A percentile compares a stretch with the other conserved stretches of the same genome.
phyloP scores from a whole-genome alignment of 1,140 invertebrate species.

The Heliconius congener region DNA sequence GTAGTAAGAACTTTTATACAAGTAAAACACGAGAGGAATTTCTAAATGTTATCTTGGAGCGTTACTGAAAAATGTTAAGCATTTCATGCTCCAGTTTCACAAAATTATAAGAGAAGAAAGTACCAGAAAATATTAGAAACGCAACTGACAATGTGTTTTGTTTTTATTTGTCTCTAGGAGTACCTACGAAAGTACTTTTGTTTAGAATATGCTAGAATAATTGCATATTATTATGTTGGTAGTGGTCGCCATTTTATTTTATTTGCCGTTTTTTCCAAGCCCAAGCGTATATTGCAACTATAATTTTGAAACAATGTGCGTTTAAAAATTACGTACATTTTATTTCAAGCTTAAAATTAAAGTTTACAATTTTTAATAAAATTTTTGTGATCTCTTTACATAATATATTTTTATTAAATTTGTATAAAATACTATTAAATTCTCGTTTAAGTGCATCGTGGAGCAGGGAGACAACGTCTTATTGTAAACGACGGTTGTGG shows the following conservation, averaged over 20 bases:
- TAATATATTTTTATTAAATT: neutral
- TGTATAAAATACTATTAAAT: no score
- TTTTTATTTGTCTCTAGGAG: neutral
- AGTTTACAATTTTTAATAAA: neutral
- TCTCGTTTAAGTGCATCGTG: no score
- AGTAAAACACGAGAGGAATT: neutral
- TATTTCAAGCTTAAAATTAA: neutral
- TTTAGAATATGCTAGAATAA: constrained; percentile 9
- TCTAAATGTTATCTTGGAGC: neutral
- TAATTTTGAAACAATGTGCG: neutral
- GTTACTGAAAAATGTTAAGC: constrained; percentile 7
- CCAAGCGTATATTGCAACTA: constrained; percentile 3
- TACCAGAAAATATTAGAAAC: constrained; percentile 8
- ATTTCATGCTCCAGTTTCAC: constrained; percentile 9
- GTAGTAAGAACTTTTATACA: neutral
- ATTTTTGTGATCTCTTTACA: neutral
- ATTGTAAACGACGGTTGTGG: no score
- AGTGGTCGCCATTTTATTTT: neutral
- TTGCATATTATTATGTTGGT: constrained; percentile 8
- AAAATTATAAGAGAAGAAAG: constrained; percentile 6
- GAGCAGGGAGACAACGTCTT: no score
- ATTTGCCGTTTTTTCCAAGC: neutral
- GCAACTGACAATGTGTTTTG: constrained; percentile 5
- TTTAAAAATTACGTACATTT: neutral
- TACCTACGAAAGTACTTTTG: neutral